phyloP scores from a whole-genome alignment of 2,888 invertebrate species.

The Hartigia nigra region DNA sequence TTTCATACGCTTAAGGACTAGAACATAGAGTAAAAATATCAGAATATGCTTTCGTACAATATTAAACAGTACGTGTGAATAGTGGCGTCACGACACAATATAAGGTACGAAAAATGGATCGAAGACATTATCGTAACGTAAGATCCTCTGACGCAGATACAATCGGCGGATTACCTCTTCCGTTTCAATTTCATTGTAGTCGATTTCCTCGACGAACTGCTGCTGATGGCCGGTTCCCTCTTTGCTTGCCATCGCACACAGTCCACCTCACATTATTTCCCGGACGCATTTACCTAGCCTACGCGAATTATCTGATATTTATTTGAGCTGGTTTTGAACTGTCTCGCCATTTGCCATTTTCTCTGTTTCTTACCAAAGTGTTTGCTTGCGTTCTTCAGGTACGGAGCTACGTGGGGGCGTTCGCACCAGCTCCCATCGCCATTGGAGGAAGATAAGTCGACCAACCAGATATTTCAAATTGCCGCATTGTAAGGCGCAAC shows the following conservation, averaged over 20 bases:
- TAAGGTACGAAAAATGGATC: neutral
- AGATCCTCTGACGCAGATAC: slow-evolving; percentile 21
- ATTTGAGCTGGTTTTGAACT: slow-evolving; percentile 30
- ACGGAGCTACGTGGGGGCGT: neutral
- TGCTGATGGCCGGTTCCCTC: slow-evolving; percentile 55
- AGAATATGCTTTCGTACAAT: neutral
- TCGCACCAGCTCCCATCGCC: neutral
- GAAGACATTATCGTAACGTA: neutral
- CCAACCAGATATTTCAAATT: neutral
- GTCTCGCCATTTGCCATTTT: slow-evolving; percentile 34
- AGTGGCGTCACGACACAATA: neutral
- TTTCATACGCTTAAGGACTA: neutral
- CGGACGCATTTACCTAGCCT: slow-evolving; percentile 43
- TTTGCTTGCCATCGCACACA: slow-evolving; percentile 52
- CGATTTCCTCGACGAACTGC: slow-evolving; percentile 80
- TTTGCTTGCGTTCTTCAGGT: slow-evolving; percentile 18
- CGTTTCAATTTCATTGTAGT: slow-evolving; percentile 80
- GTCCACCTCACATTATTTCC: slow-evolving; percentile 51
- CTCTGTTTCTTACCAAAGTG: slow-evolving; percentile 8
- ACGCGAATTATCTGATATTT: slow-evolving; percentile 25
- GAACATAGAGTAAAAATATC: neutral
- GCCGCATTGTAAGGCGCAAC: neutral
- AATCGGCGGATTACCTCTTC: slow-evolving; percentile 71
- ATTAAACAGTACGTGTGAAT: neutral
- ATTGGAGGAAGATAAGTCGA: neutral